phyloP scores from a whole-genome alignment of 2,888 invertebrate species.

The Gymnosoma rotundatum region DNA sequence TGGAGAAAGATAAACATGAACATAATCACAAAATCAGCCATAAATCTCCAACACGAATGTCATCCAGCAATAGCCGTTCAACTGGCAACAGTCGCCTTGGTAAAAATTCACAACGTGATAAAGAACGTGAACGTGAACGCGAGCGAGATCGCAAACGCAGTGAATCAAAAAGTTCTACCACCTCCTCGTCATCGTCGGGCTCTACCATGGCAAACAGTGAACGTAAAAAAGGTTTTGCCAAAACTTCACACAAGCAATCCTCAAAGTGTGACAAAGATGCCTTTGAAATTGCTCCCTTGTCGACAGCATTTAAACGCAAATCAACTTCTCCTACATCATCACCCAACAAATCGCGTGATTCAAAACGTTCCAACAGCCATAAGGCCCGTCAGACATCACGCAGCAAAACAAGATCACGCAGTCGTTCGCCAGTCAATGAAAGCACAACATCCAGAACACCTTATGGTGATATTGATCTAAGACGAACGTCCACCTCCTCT shows the following conservation, averaged over 20 bases:
- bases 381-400: constrained; percentile 70
- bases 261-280: constrained; percentile 73
- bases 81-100: constrained; percentile 66
- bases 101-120: constrained; percentile 73
- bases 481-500: constrained; percentile 70
- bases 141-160: constrained; percentile 76
- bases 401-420: constrained; percentile 76
- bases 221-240: constrained; percentile 70
- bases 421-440: constrained; percentile 76
- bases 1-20: constrained; percentile 37
- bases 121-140: constrained; percentile 72
- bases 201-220: constrained; percentile 64
- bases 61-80: constrained; percentile 62
- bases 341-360: constrained; percentile 74
- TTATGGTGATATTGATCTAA: constrained; percentile 77
- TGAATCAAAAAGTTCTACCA: constrained; percentile 77
- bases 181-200: constrained; percentile 75
- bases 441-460: constrained; percentile 14
- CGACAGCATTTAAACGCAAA: constrained; percentile 76
- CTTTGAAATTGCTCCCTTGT: constrained; percentile 73
- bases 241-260: constrained; percentile 37
- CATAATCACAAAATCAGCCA: constrained; percentile 72
- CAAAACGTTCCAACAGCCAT: constrained; percentile 70
- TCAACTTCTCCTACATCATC: constrained; percentile 77
- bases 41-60: constrained; percentile 76